Evolutionary conservation across 2,113 vertebrate genomes (phyloP).

Genomic region (Sphaerodactylus townsendi): DNA sequence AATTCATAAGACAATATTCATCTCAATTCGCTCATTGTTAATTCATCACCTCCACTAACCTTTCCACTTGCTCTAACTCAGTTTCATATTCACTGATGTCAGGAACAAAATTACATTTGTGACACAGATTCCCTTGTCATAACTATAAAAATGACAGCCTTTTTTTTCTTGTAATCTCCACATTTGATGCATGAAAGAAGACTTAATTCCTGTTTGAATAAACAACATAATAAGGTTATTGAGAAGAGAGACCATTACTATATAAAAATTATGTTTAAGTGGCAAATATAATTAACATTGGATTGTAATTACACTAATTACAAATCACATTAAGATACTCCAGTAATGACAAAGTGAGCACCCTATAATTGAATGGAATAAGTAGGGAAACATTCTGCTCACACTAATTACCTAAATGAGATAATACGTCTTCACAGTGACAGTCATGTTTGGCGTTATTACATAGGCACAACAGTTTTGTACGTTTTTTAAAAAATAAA

Average conservation of each 20-base stretch:
- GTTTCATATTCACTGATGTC: conserved; percentile 75
- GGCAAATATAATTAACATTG: conserved; percentile 88
- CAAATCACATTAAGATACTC: conserved; percentile 89
- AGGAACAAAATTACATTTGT: conserved; percentile 72
- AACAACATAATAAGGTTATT: conserved; percentile 86
- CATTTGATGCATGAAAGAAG: conserved; percentile 81
- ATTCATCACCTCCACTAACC: conserved; percentile 64
- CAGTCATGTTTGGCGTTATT: conserved; percentile 79
- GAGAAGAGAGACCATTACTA: conserved; percentile 84
- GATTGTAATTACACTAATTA: conserved; percentile 93
- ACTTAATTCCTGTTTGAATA: conserved; percentile 85
- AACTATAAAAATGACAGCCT: conserved; percentile 73
- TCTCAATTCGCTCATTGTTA: conserved; percentile 38
- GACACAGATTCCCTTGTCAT: conserved; percentile 72
- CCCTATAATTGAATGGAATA: conserved; percentile 85
- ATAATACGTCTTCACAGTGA: conserved; percentile 83
- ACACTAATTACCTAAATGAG: conserved; percentile 86
- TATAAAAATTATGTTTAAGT: conserved; percentile 88
- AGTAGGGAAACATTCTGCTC: conserved; percentile 84
- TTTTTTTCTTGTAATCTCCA: conserved; percentile 74
- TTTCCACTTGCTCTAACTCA: conserved; percentile 61
- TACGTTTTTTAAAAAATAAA: conserved; percentile 54
- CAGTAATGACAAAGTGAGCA: conserved; percentile 86
- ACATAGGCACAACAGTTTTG: conserved; percentile 74
- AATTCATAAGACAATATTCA: background rate